Percentiles rank a stretch among this genome's conserved stretches.
phyloP scores from a whole-genome alignment of 2,113 vertebrate species.

The Rhabdomys dilectus region DNA sequence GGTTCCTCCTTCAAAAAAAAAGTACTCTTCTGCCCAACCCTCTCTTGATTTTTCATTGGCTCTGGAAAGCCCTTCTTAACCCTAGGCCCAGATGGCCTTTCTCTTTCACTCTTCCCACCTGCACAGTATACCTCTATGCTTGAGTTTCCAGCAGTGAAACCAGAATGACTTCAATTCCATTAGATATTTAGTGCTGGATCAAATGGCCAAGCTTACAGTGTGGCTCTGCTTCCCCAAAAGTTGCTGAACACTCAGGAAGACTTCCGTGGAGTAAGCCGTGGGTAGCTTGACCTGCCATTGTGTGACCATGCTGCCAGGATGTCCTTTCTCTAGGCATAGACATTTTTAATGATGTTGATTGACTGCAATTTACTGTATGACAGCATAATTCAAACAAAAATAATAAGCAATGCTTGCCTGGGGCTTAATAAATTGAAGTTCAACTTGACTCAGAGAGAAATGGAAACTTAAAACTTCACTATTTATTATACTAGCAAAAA shows the following conservation, averaged over 20 bases:
- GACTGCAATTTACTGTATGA: not conserved
- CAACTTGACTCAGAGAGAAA: not conserved
- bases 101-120: not conserved
- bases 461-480: not conserved
- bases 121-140: not conserved
- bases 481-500: not conserved
- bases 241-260: not conserved
- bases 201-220: not conserved
- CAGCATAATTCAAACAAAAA: not conserved
- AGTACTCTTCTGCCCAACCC: accelerated
- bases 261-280: not conserved
- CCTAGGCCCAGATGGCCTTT: not conserved
- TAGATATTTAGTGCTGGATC: not conserved
- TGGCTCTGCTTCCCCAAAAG: not conserved
- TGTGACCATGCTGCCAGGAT: not conserved
- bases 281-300: not conserved
- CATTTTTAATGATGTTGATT: not conserved
- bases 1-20: not conserved
- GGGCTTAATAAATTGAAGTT: not conserved
- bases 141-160: not conserved
- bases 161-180: not conserved
- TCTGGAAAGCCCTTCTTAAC: not conserved
- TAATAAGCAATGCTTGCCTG: not conserved
- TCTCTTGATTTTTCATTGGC: not conserved
- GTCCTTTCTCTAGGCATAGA: not conserved